These are phyloP conservation scores for Radopholus similis DNA, from an alignment of 1,140 invertebrate species.

Conservation along the genomic window DNA sequence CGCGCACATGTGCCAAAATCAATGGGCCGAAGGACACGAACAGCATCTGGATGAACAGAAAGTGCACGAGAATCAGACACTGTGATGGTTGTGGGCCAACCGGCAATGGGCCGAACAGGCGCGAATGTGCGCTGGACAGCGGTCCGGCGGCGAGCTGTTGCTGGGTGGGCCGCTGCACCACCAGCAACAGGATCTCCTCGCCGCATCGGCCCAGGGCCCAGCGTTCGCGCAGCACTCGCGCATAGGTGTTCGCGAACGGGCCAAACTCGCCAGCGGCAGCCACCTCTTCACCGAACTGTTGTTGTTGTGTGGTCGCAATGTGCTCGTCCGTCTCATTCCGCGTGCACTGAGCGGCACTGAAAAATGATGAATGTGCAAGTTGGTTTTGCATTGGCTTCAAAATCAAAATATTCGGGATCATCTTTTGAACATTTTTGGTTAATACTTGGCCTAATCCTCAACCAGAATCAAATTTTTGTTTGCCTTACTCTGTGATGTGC, in stretches of 20 bases:
- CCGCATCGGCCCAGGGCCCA: conserved; percentile 37
- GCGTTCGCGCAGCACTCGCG: conserved; percentile 24
- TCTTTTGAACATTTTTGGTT: no score
- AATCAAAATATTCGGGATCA: no score
- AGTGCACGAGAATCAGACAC: no score
- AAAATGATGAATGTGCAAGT: no score
- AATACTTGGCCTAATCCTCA: conserved; percentile 1
- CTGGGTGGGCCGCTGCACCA: conserved; percentile 25
- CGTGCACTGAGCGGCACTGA: background rate
- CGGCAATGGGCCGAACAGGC: background rate
- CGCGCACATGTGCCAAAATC: background rate
- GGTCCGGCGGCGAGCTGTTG: background rate
- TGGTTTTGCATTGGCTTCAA: no score
- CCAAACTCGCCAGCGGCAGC: background rate
- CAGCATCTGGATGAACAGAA: background rate
- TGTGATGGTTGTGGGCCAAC: background rate
- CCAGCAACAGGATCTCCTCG: conserved; percentile 32
- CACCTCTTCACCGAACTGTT: background rate
- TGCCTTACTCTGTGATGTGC: no score
- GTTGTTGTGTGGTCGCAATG: background rate
- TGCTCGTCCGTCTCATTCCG: background rate
- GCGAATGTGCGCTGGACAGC: background rate
- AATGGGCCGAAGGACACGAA: background rate
- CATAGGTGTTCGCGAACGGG: conserved; percentile 33
- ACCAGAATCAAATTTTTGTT: no score